A percentile compares a stretch with the other conserved stretches of the same genome.
phyloP scores from a whole-genome alignment of 2,888 invertebrate species.

The Ernsta delagoae region DNA sequence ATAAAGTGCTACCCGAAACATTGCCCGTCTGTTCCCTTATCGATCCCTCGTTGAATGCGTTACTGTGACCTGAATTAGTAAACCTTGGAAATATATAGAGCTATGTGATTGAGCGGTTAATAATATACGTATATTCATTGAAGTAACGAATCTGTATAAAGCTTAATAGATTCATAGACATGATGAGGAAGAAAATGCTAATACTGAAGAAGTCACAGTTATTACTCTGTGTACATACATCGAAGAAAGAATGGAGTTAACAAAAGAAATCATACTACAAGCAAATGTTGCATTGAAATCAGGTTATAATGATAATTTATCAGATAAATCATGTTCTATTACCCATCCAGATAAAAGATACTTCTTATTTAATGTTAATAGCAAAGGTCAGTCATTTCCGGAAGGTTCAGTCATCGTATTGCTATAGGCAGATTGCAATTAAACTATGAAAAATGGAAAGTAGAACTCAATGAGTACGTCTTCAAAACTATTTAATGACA shows the following conservation, averaged over 20 bases:
- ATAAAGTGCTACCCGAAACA: slow-evolving; percentile 4
- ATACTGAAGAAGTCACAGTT: no score
- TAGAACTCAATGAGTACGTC: slow-evolving; percentile 2
- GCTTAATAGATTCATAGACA: no score
- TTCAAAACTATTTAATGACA: background rate
- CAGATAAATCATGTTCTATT: no score
- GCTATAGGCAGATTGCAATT: background rate
- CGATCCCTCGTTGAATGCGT: slow-evolving; percentile 22
- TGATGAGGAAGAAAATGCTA: no score
- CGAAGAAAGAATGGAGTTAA: no score
- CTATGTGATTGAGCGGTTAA: slow-evolving; percentile 1
- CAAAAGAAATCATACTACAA: no score
- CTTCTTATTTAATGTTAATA: no score
- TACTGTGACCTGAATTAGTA: slow-evolving; percentile 27
- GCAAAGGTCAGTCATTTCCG: no score
- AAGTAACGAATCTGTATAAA: background rate
- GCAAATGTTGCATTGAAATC: no score
- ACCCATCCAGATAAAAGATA: background rate
- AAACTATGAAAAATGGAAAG: background rate
- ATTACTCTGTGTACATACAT: no score
- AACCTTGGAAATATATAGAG: slow-evolving; percentile 18
- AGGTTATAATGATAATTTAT: no score
- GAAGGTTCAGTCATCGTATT: background rate
- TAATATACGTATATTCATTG: background rate
- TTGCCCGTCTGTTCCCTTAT: slow-evolving; percentile 13